A percentile compares a stretch with the other conserved stretches of the same genome.
Conservation (phyloP, 2,888 invertebrate genomes). For the Cephalotes varians region DNA sequence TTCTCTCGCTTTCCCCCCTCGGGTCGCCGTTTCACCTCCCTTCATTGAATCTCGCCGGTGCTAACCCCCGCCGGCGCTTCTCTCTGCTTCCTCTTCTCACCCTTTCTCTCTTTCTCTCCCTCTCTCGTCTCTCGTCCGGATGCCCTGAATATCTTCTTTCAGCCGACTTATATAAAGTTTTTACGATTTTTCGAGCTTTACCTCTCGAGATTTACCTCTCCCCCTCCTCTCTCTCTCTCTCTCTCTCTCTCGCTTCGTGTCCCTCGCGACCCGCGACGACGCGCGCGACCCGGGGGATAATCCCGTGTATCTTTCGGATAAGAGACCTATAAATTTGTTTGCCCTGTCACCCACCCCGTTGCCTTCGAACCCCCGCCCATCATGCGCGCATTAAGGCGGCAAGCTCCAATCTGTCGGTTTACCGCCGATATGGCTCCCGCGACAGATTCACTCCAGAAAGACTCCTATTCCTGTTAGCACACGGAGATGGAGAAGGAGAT, state of each 20-base stretch:
- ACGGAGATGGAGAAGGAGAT: conserved; percentile 8
- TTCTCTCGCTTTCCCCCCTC: conserved; percentile 52
- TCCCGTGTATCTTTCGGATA: conserved; percentile 84
- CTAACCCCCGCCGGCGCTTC: conserved; percentile 17
- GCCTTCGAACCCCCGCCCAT: conserved; percentile 17
- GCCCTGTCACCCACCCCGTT: conserved; percentile 79
- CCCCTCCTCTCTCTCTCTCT: background rate
- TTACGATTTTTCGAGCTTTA: conserved; percentile 83
- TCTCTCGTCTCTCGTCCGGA: conserved; percentile 46
- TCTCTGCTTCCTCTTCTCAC: background rate
- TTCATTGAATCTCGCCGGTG: conserved; percentile 43
- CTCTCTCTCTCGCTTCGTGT: conserved; percentile 40
- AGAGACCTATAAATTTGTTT: conserved; percentile 86
- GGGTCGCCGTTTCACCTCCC: conserved; percentile 34
- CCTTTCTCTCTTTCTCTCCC: conserved; percentile 22
- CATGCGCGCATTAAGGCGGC: conserved; percentile 77
- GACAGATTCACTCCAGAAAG: conserved; percentile 61
- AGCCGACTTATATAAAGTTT: conserved; percentile 84
- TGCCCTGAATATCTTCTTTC: conserved; percentile 78
- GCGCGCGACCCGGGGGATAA: conserved; percentile 80
- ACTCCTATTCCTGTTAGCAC: conserved; percentile 59
- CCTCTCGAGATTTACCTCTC: conserved; percentile 65
- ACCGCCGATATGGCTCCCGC: conserved; percentile 76
- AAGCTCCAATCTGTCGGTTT: conserved; percentile 82
- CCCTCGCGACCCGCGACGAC: conserved; percentile 70